A percentile compares a stretch with the other conserved stretches of the same genome.
Conservation (phyloP, 2,797 vertebrate species). For the Chaenodraco wilsoni region DNA sequence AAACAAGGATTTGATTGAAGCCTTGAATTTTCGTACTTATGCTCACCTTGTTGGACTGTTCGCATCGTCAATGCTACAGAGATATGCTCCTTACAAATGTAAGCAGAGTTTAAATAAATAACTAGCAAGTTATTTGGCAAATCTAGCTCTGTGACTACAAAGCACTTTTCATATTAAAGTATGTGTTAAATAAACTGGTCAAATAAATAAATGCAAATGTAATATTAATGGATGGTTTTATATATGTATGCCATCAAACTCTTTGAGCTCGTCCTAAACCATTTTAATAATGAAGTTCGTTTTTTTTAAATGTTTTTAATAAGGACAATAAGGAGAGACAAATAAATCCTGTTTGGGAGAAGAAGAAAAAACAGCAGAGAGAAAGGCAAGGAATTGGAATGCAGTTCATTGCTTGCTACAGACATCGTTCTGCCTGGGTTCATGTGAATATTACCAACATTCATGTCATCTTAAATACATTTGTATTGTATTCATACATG, state of each 20-base stretch:
- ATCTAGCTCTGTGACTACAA: neutral
- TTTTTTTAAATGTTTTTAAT: neutral
- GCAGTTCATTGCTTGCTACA: neutral
- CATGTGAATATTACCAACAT: neutral
- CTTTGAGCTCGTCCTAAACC: neutral
- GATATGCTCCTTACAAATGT: too few relatives aligned
- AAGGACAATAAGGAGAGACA: neutral
- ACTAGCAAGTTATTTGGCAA: neutral
- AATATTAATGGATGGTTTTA: constrained; percentile 12
- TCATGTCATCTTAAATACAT: neutral
- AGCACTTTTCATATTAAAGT: neutral
- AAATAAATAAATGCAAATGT: neutral
- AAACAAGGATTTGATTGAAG: neutral
- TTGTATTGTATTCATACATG: neutral
- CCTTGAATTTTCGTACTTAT: neutral
- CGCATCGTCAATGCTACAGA: too few relatives aligned
- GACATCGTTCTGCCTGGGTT: neutral
- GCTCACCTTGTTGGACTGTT: too few relatives aligned
- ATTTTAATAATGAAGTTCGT: neutral
- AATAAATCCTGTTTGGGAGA: neutral
- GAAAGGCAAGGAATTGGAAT: neutral
- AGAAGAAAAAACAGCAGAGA: neutral
- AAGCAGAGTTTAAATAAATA: neutral
- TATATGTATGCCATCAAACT: constrained; percentile 3
- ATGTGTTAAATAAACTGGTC: constrained; percentile 7